These are phyloP conservation scores for Rutpela maculata DNA, from an alignment of 2,888 invertebrate species.

Conservation along the genomic window DNA sequence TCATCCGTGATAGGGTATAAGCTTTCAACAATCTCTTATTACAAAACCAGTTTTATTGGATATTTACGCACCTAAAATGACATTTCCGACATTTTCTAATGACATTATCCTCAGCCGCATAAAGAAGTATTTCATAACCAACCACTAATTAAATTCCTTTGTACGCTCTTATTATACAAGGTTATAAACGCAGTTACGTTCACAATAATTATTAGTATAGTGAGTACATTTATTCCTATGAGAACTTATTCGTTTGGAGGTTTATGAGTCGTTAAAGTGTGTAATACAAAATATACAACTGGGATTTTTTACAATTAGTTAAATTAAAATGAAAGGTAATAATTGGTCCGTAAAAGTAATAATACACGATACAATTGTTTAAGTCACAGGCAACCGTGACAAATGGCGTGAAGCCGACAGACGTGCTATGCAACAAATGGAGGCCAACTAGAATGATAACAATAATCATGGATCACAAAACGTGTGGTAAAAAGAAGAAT, in stretches of 20 bases:
- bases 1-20: background rate
- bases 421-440: no score
- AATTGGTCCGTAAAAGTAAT: background rate
- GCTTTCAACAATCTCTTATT: constrained; percentile 1
- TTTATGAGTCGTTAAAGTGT: constrained; percentile 16
- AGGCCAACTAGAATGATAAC: no score
- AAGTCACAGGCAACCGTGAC: no score
- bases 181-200: constrained; percentile 5
- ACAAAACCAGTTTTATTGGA: background rate
- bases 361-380: no score
- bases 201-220: constrained; percentile 1
- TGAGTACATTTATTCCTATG: constrained; percentile 9
- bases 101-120: constrained; percentile 7
- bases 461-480: no score
- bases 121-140: constrained; percentile 16
- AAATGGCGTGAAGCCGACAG: no score
- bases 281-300: background rate
- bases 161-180: constrained; percentile 14
- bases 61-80: background rate
- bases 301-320: background rate
- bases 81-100: constrained; percentile 1
- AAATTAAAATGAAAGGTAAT: background rate
- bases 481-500: no score
- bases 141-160: constrained; percentile 15
- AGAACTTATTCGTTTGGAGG: background rate